Conservation (phyloP, 2,888 invertebrate species). For the Acrocyrtus sp. region DNA sequence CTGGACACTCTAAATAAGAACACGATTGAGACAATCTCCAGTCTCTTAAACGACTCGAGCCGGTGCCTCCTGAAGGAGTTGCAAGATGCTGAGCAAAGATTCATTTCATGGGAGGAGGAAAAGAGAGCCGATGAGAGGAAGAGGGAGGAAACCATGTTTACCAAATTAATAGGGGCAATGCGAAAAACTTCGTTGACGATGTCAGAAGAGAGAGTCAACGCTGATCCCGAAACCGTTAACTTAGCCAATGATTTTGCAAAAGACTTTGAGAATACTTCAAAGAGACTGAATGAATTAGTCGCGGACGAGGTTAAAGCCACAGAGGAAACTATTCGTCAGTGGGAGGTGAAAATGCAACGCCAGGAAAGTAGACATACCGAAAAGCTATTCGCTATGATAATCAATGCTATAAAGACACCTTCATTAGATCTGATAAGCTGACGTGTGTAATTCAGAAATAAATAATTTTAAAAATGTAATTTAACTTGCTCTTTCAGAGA, state of each 20-base stretch:
- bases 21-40: conserved; percentile 29
- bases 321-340: conserved; percentile 18
- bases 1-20: conserved; percentile 18
- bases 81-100: conserved; percentile 32
- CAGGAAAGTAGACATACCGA: conserved; percentile 37
- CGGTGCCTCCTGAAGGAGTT: conserved; percentile 20
- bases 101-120: conserved; percentile 35
- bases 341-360: conserved; percentile 33
- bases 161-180: conserved; percentile 24
- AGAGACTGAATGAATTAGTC: conserved; percentile 24
- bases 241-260: background rate
- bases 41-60: conserved; percentile 26
- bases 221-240: background rate
- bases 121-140: conserved; percentile 21
- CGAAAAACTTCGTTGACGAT: background rate
- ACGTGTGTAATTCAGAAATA: too few relatives aligned
- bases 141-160: conserved; percentile 32
- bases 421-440: background rate
- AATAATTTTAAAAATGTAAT: too few relatives aligned
- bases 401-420: conserved; percentile 32
- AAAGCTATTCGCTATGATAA: conserved; percentile 35
- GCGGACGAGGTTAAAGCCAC: conserved; percentile 25
- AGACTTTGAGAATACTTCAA: conserved; percentile 1
- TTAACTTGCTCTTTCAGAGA: too few relatives aligned
- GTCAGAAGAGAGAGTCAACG: background rate